Base-by-base conservation (phyloP, 2,113 vertebrate genomes). In the Macheiramphus alcinus region DNA sequence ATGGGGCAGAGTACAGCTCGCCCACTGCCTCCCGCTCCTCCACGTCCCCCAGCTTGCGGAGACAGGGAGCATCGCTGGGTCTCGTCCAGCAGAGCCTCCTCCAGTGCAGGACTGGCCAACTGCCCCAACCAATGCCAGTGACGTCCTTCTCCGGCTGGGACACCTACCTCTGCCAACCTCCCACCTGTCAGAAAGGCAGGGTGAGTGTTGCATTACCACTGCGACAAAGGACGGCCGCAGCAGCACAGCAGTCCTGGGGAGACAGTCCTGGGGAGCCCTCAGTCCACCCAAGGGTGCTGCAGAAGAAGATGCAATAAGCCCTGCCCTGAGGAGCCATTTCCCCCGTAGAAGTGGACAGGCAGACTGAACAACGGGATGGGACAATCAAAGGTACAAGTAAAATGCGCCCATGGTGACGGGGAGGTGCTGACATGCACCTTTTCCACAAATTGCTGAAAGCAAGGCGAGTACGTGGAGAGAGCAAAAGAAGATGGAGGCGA, bases 21-120 rank as follows among this genome's bases (percentile, higher is more conserved):
- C 42, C 31, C 63, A 26, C 19, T 22, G 43, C 53, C 50, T 80
- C 38, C 45, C 1, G 1, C 50, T 53, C 25, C 27, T 29, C 34
- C 15, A 16, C 0, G 0, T 19, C 6, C 29, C 23, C 59, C 72
- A 27, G 53, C 48, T 63, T 6, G 2, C 13, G 1, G 10, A 32
- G 38, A 17, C 3, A 1, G 15, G 25, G 18, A 79, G 11, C 45
- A 34, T 3, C 0, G 0, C 26, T 47, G 34, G 26, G 6, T 48
- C 23, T 53, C 6, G 0, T 12, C 27, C 53, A 93, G 40, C 52
- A 56, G 14, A 88, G 17, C 20, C 16, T 80, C 43, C n/a, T 75
- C 40, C 32, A 17, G 23, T 2, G 5, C 38, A 63, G 38, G 16
- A 81, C 7, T 1, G 7, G n/a, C 29, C 38, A 81, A 40, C n/a